phyloP scores from a whole-genome alignment of 2,113 vertebrate genomes.

The Eira barbara region DNA sequence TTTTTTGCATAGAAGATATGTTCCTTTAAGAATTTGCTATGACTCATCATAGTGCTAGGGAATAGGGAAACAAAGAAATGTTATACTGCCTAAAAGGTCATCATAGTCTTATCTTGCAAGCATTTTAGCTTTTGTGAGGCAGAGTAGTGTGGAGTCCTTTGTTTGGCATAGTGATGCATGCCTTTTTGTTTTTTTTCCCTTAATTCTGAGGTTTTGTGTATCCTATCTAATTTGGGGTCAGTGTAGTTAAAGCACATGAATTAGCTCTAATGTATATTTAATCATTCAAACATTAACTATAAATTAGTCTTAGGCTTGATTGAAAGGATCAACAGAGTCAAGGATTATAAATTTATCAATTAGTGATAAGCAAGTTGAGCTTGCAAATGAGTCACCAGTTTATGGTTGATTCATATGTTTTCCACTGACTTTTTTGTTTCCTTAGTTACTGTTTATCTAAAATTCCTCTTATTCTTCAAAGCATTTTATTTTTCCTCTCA shows the following conservation, averaged over 20 bases:
- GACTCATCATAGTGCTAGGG: not conserved
- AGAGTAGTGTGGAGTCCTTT: not conserved
- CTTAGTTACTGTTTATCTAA: not conserved
- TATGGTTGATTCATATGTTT: not conserved
- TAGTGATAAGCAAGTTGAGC: not conserved
- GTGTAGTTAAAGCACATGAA: not conserved
- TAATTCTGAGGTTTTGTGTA: slow-evolving; percentile 22
- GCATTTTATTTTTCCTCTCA: slow-evolving; percentile 45
- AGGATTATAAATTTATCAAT: not conserved
- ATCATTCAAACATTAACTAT: slow-evolving; percentile 7
- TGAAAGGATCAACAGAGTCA: not conserved
- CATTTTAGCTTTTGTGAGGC: not conserved
- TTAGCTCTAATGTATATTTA: not conserved
- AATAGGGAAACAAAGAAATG: not conserved
- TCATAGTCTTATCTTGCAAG: not conserved
- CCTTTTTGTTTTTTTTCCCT: not conserved
- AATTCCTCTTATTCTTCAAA: not conserved
- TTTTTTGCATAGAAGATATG: not conserved
- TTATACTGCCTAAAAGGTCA: not conserved
- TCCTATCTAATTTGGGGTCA: not conserved
- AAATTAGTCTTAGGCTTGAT: slow-evolving; percentile 6
- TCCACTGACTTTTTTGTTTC: not conserved
- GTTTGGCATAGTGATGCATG: not conserved
- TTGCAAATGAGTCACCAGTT: not conserved
- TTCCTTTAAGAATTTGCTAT: not conserved